These are phyloP conservation scores for Polietes domitor DNA, from an alignment of 2,888 invertebrate species.

Conservation along the genomic window DNA sequence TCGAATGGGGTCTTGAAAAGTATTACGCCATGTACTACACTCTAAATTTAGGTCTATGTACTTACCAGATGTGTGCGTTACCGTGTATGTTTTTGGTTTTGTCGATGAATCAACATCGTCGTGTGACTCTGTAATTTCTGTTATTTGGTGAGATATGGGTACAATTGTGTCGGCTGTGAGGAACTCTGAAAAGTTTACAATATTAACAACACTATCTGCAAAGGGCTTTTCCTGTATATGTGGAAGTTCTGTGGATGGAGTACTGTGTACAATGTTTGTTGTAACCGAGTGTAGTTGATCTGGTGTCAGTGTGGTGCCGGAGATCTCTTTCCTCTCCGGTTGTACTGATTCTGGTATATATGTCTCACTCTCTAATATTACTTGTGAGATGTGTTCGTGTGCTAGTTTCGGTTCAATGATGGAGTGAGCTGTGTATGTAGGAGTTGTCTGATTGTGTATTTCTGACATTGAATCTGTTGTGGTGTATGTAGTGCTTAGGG, in stretches of 20 bases:
- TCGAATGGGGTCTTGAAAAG: constrained; percentile 72
- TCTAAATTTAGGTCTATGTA: constrained; percentile 71
- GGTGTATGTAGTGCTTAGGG: constrained; percentile 18
- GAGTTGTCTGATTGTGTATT: not conserved
- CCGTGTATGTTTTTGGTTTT: constrained; percentile 65
- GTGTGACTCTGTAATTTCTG: constrained; percentile 56
- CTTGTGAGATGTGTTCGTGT: constrained; percentile 27
- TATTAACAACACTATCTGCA: constrained; percentile 42
- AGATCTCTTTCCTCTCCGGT: not conserved
- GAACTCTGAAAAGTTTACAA: constrained; percentile 56
- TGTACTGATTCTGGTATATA: not conserved
- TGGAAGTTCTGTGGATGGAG: not conserved
- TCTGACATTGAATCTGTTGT: constrained; percentile 19
- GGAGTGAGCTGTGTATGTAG: constrained; percentile 27
- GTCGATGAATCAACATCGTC: constrained; percentile 45
- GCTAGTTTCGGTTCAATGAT: constrained; percentile 29
- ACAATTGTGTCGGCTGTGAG: constrained; percentile 36
- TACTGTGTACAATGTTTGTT: constrained; percentile 6
- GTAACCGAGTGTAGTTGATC: not conserved
- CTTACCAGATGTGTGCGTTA: constrained; percentile 71
- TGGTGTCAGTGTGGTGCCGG: not conserved
- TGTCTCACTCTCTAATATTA: constrained; percentile 40
- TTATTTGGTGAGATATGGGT: constrained; percentile 43
- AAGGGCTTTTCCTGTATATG: constrained; percentile 13
- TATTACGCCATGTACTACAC: constrained; percentile 78